Base-by-base conservation (phyloP, 1,140 invertebrate genomes). In the Melanaphis sacchari region DNA sequence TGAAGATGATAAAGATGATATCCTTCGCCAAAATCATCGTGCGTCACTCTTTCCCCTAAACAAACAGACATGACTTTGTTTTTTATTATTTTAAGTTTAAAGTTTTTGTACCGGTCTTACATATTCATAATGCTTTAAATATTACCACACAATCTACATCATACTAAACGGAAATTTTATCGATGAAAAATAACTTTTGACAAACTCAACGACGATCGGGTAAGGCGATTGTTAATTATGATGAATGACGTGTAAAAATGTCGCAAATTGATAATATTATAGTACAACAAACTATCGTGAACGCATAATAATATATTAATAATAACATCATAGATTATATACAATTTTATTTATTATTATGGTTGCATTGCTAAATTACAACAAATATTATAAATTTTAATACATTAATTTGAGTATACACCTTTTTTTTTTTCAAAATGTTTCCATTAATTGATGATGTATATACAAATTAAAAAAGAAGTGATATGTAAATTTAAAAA, bases 11-110 rank as follows among this genome's bases (percentile, higher is more conserved):
- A n/a, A n/a, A n/a, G 49, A 52, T 11, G 31, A 59, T 59, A 76
- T 18, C n/a, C 9, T 36, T 18, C 59, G n/a, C 59, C 15, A 9
- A n/a, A 76, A 76, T n/a, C 31, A n/a, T 76, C n/a, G 0, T 76
- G 31, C 59, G 15, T 36, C 5, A 18, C 15, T 5, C 15, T 0
- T 0, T 1, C 1, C 3, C 15, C 3, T 66, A 31, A 31, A 31
- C 26, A 52, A 0, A 18, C 15, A 49, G 46, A 49, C 46, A 49
- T 76, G n/a, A 76, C 31, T 76, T 66, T 18, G 31, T 3, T 18
- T 66, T 66, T 66, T 66, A 66, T 66, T n/a, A 76, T 76, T 76
- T 76, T n/a, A n/a, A 18, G n/a, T 66, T 66, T 8, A 59, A 11
- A 31, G 54, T 66, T 66, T 31, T 59, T 66, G 59, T 66, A n/a